These are phyloP conservation scores for Pseudochromis fuscus DNA, from an alignment of 2,797 vertebrate genomes.

Conservation along the genomic window DNA sequence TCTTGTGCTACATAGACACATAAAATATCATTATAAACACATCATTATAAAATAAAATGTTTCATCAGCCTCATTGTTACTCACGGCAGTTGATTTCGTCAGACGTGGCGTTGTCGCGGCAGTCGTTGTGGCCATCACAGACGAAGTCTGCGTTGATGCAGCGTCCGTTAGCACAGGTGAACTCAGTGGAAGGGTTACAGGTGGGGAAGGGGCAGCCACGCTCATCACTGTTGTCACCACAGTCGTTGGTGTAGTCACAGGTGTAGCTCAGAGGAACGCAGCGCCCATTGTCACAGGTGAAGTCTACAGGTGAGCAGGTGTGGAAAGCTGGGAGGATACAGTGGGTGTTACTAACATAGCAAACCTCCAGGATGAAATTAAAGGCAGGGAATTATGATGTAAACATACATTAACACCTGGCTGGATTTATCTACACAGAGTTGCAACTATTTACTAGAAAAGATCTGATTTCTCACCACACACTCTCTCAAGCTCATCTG, in stretches of 20 bases:
- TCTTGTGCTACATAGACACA: no score
- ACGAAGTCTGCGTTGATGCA: constrained; percentile 89
- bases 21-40: no score
- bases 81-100: constrained; percentile 96
- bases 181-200: constrained; percentile 89
- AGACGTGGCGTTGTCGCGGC: constrained; percentile 90
- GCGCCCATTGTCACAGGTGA: constrained; percentile 91
- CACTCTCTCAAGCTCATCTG: constrained; percentile 92
- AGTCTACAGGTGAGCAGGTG: constrained; percentile 89
- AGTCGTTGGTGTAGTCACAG: constrained; percentile 94
- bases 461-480: constrained; percentile 84
- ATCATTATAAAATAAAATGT: constrained; percentile 6
- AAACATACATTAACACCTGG: no score
- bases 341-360: neutral
- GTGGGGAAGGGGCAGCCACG: constrained; percentile 88
- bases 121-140: constrained; percentile 92
- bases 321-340: constrained; percentile 89
- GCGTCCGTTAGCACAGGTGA: constrained; percentile 89
- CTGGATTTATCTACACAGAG: no score
- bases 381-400: neutral
- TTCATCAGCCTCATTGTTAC: constrained; percentile 60
- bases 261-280: constrained; percentile 87
- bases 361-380: neutral
- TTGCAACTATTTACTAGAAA: neutral
- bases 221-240: constrained; percentile 94